Conservation (phyloP, 2,888 invertebrate genomes). For the Chaitophorus viminalis region DNA sequence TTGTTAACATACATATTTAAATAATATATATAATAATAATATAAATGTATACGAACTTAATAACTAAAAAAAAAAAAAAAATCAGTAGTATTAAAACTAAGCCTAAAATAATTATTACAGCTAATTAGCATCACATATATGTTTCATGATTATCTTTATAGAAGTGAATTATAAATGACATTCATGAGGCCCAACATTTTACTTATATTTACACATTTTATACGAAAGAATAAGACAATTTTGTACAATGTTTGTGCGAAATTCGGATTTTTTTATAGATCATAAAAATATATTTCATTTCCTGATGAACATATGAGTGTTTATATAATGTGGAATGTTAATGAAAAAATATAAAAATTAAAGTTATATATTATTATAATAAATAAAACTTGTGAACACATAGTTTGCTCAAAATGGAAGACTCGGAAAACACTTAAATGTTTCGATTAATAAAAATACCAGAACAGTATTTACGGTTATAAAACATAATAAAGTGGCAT, state of each 20-base stretch:
- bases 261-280: constrained; percentile 36
- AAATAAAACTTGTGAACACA: constrained; percentile 51
- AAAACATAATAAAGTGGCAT: constrained; percentile 12
- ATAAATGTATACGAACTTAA: constrained; percentile 36
- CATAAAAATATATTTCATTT: constrained; percentile 6
- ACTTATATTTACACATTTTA: constrained; percentile 54
- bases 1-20: constrained; percentile 52
- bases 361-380: constrained; percentile 18
- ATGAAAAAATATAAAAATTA: constrained; percentile 34
- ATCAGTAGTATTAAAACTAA: constrained; percentile 60
- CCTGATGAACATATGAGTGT: constrained; percentile 4
- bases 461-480: not conserved
- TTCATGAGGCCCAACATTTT: constrained; percentile 43
- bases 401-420: constrained; percentile 59
- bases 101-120: constrained; percentile 58
- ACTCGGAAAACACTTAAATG: constrained; percentile 35
- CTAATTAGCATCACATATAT: constrained; percentile 62
- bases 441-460: constrained; percentile 13
- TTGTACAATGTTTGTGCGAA: constrained; percentile 57
- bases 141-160: constrained; percentile 59
- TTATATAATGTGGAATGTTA: constrained; percentile 53
- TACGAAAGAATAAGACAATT: constrained; percentile 51
- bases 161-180: constrained; percentile 48
- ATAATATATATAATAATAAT: constrained; percentile 32
- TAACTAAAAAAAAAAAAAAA: constrained; percentile 54